Evolutionary conservation across 2,888 invertebrate genomes (phyloP).

Genomic region (Oscheius sp.): DNA sequence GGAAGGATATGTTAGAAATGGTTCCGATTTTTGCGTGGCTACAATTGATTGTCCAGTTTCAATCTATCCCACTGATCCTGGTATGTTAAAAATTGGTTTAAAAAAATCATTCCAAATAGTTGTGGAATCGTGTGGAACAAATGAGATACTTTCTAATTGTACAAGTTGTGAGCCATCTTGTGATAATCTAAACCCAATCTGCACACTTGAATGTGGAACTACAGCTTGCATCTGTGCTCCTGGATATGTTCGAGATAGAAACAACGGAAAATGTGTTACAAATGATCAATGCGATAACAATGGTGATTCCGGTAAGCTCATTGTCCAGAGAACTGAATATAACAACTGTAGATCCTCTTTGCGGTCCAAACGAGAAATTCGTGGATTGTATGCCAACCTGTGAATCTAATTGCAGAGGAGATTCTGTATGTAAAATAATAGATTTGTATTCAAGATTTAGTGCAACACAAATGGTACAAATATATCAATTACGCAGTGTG

Average conservation of each 20-base stretch:
- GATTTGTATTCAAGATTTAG: not conserved
- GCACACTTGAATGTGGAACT: too few species aligned
- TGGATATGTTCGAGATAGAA: constrained; percentile 24
- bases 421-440: not conserved
- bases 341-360: not conserved
- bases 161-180: constrained; percentile 21
- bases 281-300: constrained; percentile 7
- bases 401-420: constrained; percentile 21
- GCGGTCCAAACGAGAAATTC: constrained; percentile 5
- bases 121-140: too few species aligned
- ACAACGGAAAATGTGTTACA: constrained; percentile 18
- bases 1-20: too few species aligned
- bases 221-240: constrained; percentile 25
- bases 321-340: not conserved
- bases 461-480: not conserved
- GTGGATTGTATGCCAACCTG: constrained; percentile 6
- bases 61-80: too few species aligned
- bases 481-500: not conserved
- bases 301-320: not conserved
- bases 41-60: too few species aligned
- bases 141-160: not conserved
- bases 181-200: not conserved
- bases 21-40: too few species aligned
- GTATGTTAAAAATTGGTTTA: too few species aligned
- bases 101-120: too few species aligned